Conservation (phyloP, 2,113 vertebrate genomes). For the Axis porcinus region DNA sequence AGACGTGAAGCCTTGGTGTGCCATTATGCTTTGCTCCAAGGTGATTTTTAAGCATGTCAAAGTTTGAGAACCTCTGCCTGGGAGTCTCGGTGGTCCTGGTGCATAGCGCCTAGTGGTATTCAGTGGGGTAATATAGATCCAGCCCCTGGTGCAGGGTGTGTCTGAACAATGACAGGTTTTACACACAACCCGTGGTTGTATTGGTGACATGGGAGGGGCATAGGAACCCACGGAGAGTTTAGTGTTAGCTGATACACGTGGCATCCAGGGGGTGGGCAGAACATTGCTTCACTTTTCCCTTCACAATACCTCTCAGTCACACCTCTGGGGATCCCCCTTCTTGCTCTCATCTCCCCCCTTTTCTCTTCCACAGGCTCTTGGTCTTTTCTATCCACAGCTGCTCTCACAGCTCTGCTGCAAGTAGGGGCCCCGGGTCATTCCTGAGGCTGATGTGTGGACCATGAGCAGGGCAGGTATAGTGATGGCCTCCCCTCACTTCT, state of each 20-base stretch:
- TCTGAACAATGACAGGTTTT: background rate
- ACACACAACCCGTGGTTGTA: background rate
- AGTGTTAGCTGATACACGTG: background rate
- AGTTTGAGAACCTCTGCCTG: background rate
- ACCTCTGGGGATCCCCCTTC: background rate
- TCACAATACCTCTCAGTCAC: background rate
- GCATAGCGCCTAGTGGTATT: background rate
- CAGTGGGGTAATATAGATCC: background rate
- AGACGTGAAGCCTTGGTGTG: background rate
- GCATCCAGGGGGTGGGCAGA: background rate
- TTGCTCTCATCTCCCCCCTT: background rate
- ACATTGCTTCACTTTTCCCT: background rate
- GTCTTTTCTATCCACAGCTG: background rate
- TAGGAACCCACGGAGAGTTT: background rate
- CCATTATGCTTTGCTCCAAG: background rate
- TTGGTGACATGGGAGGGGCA: background rate
- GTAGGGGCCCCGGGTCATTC: background rate
- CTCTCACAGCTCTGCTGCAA: accelerated
- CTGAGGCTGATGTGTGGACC: background rate
- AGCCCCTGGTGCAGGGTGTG: background rate
- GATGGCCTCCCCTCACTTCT: background rate
- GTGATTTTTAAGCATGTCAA: background rate
- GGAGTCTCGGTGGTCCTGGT: background rate
- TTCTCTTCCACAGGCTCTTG: background rate
- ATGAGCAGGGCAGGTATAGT: background rate